Conservation (phyloP, 2,888 invertebrate species). For the Dusona sp. region DNA sequence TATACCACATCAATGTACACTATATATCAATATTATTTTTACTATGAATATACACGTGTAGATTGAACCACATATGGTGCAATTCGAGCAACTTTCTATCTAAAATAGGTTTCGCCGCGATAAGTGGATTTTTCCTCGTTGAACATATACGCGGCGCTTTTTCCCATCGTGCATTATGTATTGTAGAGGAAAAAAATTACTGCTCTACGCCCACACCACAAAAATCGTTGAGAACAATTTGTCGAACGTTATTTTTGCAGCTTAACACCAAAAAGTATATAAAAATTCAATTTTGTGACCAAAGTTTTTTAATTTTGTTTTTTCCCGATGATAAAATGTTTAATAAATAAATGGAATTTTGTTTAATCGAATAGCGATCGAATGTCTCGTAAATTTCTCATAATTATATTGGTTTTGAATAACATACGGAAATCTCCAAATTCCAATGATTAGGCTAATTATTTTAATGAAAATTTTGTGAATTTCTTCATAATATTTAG, state of each 20-base stretch:
- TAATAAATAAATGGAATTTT: not conserved
- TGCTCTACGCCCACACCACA: not conserved
- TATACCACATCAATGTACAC: not conserved
- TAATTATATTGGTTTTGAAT: too few relatives aligned
- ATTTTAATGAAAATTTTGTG: not conserved
- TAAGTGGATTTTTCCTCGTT: conserved; percentile 63
- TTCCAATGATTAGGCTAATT: not conserved
- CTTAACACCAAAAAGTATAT: not conserved
- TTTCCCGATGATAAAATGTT: not conserved
- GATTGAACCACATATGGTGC: conserved; percentile 3
- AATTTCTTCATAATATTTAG: too few relatives aligned
- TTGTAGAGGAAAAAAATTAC: conserved; percentile 18
- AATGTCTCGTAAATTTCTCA: not conserved
- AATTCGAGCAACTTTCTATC: conserved; percentile 47
- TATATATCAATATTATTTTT: conserved; percentile 1
- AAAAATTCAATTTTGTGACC: not conserved
- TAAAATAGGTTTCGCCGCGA: conserved; percentile 46
- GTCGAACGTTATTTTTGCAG: not conserved
- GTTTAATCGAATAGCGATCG: not conserved
- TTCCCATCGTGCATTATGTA: conserved; percentile 30
- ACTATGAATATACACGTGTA: not conserved
- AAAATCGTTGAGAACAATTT: conserved; percentile 26
- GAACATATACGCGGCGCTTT: conserved; percentile 56
- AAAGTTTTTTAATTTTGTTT: not conserved
- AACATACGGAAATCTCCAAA: not conserved